phyloP scores from a whole-genome alignment of 2,888 invertebrate genomes.

The Helicoverpa assulta region DNA sequence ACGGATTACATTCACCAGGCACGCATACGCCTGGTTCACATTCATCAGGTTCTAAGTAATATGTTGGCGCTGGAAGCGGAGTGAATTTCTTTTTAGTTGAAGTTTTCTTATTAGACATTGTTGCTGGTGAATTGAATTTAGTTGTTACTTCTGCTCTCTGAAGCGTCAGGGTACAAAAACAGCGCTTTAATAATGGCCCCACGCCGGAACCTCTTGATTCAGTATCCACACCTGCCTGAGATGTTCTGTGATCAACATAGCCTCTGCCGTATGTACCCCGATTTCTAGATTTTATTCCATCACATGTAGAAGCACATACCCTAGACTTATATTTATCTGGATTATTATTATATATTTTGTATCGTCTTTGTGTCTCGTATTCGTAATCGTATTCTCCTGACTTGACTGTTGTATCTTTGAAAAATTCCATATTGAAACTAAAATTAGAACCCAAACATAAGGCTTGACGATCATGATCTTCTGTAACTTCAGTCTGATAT shows the following conservation, averaged over 20 bases:
- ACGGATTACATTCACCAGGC: constrained; percentile 63
- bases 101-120: constrained; percentile 34
- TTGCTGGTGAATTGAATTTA: constrained; percentile 1
- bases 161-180: constrained; percentile 65
- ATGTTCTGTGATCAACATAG: constrained; percentile 17
- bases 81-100: constrained; percentile 36
- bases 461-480: constrained; percentile 30
- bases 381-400: not conserved
- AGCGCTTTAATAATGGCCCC: constrained; percentile 58
- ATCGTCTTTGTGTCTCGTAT: not conserved
- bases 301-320: not conserved
- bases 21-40: constrained; percentile 56
- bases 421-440: constrained; percentile 60
- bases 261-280: not conserved
- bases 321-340: constrained; percentile 5
- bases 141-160: constrained; percentile 47
- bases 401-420: constrained; percentile 43
- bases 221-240: constrained; percentile 32
- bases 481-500: constrained; percentile 4
- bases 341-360: not conserved
- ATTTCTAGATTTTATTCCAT: constrained; percentile 5
- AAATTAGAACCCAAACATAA: constrained; percentile 50
- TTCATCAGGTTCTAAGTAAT: constrained; percentile 22
- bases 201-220: constrained; percentile 51
- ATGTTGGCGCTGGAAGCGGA: not conserved